These are phyloP conservation scores for Apostichopus leukothele DNA, from an alignment of 53 echinoderm and acorn worm genomes.

Conservation along the genomic window DNA sequence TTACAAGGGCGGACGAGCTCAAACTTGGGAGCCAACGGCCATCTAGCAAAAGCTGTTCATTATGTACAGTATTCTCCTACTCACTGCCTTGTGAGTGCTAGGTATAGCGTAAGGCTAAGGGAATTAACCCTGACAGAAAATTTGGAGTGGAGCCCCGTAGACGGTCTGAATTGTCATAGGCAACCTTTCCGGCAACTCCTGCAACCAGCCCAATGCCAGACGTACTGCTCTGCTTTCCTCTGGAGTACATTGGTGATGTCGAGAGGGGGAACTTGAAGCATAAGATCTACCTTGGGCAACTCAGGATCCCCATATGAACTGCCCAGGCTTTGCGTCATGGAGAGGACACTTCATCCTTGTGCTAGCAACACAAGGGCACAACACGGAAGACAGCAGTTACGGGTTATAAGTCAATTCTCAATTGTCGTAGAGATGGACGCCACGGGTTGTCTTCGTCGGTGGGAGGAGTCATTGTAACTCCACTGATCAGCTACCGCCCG, in stretches of 20 bases:
- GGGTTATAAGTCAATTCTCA: slow-evolving; percentile 62
- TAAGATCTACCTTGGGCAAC: slow-evolving; percentile 34
- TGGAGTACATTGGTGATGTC: slow-evolving; percentile 7
- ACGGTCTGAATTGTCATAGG: slow-evolving; percentile 4
- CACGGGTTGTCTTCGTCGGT: slow-evolving; percentile 55
- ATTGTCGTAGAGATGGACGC: slow-evolving; percentile 56
- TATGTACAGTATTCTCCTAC: too few relatives aligned
- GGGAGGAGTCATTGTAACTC: background rate
- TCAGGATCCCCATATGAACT: slow-evolving; percentile 52
- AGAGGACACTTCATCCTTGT: slow-evolving; percentile 65
- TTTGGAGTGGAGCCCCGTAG: slow-evolving; percentile 60
- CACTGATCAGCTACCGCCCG: too few relatives aligned
- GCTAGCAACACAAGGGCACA: slow-evolving; percentile 42
- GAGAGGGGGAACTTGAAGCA: slow-evolving; percentile 64
- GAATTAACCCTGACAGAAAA: slow-evolving; percentile 51
- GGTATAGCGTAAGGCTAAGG: background rate
- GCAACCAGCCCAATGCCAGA: slow-evolving; percentile 38
- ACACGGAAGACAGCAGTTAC: slow-evolving; percentile 74
- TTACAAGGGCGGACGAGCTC: too few relatives aligned
- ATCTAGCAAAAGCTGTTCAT: too few relatives aligned
- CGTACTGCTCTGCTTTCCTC: slow-evolving; percentile 61
- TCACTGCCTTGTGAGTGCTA: too few relatives aligned
- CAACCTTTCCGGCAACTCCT: slow-evolving; percentile 51
- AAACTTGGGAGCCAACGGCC: too few relatives aligned
- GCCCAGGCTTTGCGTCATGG: slow-evolving; percentile 64